Base-by-base conservation (phyloP, 2,113 vertebrate species). In the Azemiops feae region DNA sequence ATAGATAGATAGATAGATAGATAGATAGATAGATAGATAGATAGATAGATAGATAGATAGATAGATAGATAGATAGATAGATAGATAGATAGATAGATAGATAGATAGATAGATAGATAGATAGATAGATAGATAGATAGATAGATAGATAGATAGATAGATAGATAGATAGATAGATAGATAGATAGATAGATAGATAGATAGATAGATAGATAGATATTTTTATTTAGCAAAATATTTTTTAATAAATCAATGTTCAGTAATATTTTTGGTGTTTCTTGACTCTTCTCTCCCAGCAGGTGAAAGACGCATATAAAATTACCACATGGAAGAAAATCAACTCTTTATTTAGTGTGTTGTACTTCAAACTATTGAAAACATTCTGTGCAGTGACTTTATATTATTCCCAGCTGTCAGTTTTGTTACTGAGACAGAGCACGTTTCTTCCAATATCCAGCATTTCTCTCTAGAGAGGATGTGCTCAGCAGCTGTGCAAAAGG, bases 211-310 rank as follows among this genome's bases (percentile, higher is more conserved):
- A 58, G 9, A 64, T 1, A 69, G 30, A 69, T 14, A 16, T 69
- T 69, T 60, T 23, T n/a, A n/a, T n/a, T n/a, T n/a, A n/a, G 27
- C 27, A 64, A 64, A 69, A 69, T 69, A 69, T 16, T n/a, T 69
- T 69, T n/a, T n/a, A 87, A 47, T 22, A 34, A 52, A 60, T 87
- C 5, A 92, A 58, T 54, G 25, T 34, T 85, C 7, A 55, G 9
- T 43, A 57, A 34, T 52, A 85, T 11, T 69, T 93, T 96, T 91
- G 85, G 39, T 57, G 5, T 55, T 90, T 90, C 25, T 90, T 18
- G 30, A 8, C 39, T 91, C 54, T 91, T 93, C 22, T 53, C 57
- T 85, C 60, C 14, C 25, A 27, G 3, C 5, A 43, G 5, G 18
- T 89, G 45, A 92, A 47, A 69, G 85, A 94, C 58, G 89, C 89